These are phyloP conservation scores for Botia almorhae DNA, from an alignment of 2,797 vertebrate genomes.

Conservation along the genomic window DNA sequence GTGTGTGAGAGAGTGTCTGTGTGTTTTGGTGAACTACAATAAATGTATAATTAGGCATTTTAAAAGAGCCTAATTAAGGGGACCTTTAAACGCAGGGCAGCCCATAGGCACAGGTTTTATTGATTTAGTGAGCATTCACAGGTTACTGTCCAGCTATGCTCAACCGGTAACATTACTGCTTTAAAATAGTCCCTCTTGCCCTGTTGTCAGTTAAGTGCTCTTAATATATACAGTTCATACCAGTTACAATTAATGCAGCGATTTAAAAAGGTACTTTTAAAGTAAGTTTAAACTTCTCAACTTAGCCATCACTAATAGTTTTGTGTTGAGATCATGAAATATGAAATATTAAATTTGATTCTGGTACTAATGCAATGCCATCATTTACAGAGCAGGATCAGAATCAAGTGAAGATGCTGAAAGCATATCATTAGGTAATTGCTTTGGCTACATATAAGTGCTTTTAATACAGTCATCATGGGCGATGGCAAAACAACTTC, in stretches of 20 bases:
- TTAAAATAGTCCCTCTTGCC: neutral
- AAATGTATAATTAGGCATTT: conserved; percentile 57
- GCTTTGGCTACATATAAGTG: conserved; percentile 50
- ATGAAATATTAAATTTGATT: neutral
- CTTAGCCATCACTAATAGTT: neutral
- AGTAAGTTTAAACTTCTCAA: too few species aligned
- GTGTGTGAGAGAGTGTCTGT: conserved; percentile 61
- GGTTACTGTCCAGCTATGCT: conserved; percentile 18
- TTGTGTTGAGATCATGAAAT: neutral
- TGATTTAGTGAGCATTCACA: conserved; percentile 20
- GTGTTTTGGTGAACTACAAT: conserved; percentile 45
- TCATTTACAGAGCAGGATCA: conserved; percentile 25
- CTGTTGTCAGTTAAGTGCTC: neutral
- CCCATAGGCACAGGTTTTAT: conserved; percentile 38
- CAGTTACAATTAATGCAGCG: too few species aligned
- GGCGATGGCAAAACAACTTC: conserved; percentile 54
- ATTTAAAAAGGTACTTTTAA: too few species aligned
- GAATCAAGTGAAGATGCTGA: conserved; percentile 42
- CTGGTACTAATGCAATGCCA: neutral
- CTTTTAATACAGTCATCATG: conserved; percentile 58
- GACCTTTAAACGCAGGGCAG: conserved; percentile 40
- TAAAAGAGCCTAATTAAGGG: conserved; percentile 52
- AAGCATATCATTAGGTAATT: conserved; percentile 57
- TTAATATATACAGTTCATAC: neutral
- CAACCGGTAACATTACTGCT: conserved; percentile 9